Evolutionary conservation across 2,113 vertebrate genomes (phyloP).

Genomic region (Sprattus sprattus): DNA sequence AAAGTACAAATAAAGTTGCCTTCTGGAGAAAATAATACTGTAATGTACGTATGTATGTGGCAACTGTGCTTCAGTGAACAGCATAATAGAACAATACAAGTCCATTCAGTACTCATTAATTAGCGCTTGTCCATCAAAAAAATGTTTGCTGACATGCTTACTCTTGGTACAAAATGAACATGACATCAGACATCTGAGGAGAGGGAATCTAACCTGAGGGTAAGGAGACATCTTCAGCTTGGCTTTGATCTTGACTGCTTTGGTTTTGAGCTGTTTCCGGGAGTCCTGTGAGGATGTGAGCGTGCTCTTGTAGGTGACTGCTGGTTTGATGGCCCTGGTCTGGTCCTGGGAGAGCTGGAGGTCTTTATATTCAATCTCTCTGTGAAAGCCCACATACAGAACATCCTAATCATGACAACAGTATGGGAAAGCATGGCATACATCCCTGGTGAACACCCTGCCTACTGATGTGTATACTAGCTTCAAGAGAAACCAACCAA

Average conservation of each 20-base stretch:
- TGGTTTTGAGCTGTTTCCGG: conserved; percentile 81
- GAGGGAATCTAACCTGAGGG: conserved; percentile 73
- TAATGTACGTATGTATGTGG: too few species aligned
- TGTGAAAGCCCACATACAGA: conserved; percentile 53
- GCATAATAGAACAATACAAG: too few species aligned
- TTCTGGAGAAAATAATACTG: neutral
- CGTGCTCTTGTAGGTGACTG: conserved; percentile 76
- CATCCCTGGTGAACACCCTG: neutral
- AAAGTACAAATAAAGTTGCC: neutral
- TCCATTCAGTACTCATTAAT: too few species aligned
- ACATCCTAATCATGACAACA: neutral
- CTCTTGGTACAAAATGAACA: neutral
- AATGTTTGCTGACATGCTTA: neutral
- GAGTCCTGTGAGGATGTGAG: conserved; percentile 80
- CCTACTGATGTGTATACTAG: too few species aligned
- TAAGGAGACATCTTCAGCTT: conserved; percentile 83
- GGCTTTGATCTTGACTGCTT: conserved; percentile 77
- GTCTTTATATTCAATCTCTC: conserved; percentile 87
- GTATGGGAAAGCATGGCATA: neutral
- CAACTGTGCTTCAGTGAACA: too few species aligned
- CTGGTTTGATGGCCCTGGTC: conserved; percentile 70
- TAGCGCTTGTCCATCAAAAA: too few species aligned
- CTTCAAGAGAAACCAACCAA: neutral
- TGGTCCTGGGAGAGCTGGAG: conserved; percentile 90
- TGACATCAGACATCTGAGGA: too few species aligned